Evolutionary conservation across 2,888 invertebrate species (phyloP), one percentile per base, ranked within the genome.

Genomic region (Rhagonycha fulva): DNA sequence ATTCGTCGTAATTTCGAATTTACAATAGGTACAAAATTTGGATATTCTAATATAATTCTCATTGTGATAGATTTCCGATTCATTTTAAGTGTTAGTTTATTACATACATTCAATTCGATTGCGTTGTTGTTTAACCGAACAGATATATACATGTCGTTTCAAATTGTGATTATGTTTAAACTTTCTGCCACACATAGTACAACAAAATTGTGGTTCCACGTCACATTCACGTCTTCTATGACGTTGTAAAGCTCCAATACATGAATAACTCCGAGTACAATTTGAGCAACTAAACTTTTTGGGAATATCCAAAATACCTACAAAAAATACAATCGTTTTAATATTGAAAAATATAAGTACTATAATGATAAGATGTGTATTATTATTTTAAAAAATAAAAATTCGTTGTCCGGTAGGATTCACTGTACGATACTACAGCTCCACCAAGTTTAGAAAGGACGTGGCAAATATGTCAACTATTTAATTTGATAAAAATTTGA

Each of bases 161-260:
- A 79, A 60, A 71, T 77, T 75, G 10, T 75, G 76, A 26, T 78
- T 78, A 68, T 78, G 78, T 67, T 76, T 78, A 47, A 78, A 78
- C 47, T 72, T 74, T 72, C 62, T 74, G 4, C 76, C 76, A 62
- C 78, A 78, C 28, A 47, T 66, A 10, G 14, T 19, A 62, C 78
- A 78, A 47, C 66, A 32, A 63, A 75, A 76, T 61, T 76, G 70
- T 19, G 74, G 72, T 74, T 73, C 69, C 9, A 69, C 68, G 14
- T 62, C 68, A 61, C 73, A 73, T 62, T 73, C 73, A 7, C 62
- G 14, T 61, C 32, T 67, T 32, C n/a, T 67, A 30, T 73, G 73
- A 5, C 73, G 68, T 62, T 62, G 26, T 14, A 73, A 60, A 32
- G 26, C 30, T n/a, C 62, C 28, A 32, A 24, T 14, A 23, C 69